These are phyloP conservation scores for Melanotaenia maccullochi DNA, from an alignment of 2,797 vertebrate species.

Conservation along the genomic window DNA sequence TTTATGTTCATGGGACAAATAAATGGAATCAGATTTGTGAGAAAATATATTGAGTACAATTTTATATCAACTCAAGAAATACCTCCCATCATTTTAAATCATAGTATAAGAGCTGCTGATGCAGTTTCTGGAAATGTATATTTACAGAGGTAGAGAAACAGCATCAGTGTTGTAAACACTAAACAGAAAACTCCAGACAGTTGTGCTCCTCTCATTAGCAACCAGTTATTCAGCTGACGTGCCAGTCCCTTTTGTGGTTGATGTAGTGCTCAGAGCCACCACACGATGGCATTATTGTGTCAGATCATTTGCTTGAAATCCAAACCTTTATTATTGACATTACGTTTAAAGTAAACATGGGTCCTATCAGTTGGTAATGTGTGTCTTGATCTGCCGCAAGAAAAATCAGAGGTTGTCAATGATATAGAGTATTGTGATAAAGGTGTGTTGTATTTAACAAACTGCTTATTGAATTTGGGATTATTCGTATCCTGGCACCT, in stretches of 20 bases:
- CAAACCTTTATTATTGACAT: background rate
- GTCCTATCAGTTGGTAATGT: background rate
- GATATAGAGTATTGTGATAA: background rate
- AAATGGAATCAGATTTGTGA: background rate
- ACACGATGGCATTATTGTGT: slow-evolving; percentile 49
- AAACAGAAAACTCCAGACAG: background rate
- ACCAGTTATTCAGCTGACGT: background rate
- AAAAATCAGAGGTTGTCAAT: background rate
- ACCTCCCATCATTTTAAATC: background rate
- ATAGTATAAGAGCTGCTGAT: background rate
- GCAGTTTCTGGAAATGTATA: background rate
- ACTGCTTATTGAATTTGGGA: background rate
- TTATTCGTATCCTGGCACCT: background rate
- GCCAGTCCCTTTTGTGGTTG: background rate
- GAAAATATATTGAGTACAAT: background rate
- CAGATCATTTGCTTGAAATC: background rate
- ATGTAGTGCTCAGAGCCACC: slow-evolving; percentile 31
- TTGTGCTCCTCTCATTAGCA: background rate
- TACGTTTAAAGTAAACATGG: slow-evolving; percentile 11
- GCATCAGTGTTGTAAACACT: background rate
- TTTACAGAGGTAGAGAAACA: background rate
- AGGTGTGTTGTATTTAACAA: background rate
- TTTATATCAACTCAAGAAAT: background rate
- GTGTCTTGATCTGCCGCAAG: background rate
- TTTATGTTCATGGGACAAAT: background rate